Percentiles rank a stretch among this genome's conserved stretches.
phyloP scores from a whole-genome alignment of 2,113 vertebrate genomes.

The zebrafish (Danio rerio) region GRCz12tu NC_133180.1:12202501-12203000 shows the following conservation, averaged over 20 bases:
- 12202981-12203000: not conserved
- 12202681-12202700: too few species aligned
- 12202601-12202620: too few species aligned
- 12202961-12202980: not conserved
- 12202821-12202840: not conserved
- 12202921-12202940: not conserved
- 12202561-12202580: too few species aligned
- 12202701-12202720: too few species aligned
- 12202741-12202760: not conserved
- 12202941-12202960: not conserved
- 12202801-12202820: not conserved
- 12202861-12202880: constrained; percentile 4
- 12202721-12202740: not conserved
- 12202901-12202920: constrained; percentile 7
- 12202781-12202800: not conserved
- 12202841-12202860: not conserved
- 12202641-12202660: too few species aligned
- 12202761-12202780: not conserved
- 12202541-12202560: too few species aligned
- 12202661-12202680: too few species aligned
- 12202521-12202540: too few species aligned
- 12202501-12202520: too few species aligned
- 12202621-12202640: too few species aligned
- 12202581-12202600: too few species aligned
- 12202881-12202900: not conserved